Base-by-base conservation (phyloP, 2,888 invertebrate species). In the Sarcophaga rosellei region DNA sequence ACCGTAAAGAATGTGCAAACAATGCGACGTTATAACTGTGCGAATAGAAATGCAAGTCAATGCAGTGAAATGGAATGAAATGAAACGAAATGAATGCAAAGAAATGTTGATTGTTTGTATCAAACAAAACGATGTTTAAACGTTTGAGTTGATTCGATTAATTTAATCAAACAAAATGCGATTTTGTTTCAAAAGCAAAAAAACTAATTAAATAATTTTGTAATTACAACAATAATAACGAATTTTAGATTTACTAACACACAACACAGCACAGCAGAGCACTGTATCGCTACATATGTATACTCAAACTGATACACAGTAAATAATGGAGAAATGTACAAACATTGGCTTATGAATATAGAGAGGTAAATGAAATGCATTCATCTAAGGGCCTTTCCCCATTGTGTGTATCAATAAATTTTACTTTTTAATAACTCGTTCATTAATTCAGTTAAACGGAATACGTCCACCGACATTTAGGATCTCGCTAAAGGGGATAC, bases 151-250 rank as follows among this genome's bases (percentile, higher is more conserved):
- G 68, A 80, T 79, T 68, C 76, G 72, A 45, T 86, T 86, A 86
- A 86, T 86, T 86, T 77, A 80, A 77, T 80, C 76, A 86, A 86
- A 83, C 68, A 86, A 76, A 73, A 69, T 45, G 62, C 21, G 44
- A 68, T 72, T 61, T 72, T 62, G 69, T 35, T 69, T 62, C 17
- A 74, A 73, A 74, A 35, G 35, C 57, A 74, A 73, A 83, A 25
- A 76, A 17, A 47, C 5, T 23, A 21, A 61, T 25, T 53, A 65
- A 70, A 47, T 61, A 66, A 59, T 77, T 77, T 53, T 23, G 68
- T 74, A 84, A 84, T 79, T 79, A 79, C 74, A 74, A 65, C 63
- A 69, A 79, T 79, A 23, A 21, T 23, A 70, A 23, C 21, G 35
- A 69, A 23, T 4, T 10, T 35, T 35, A 35, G 8, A 35, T 1